phyloP scores from a whole-genome alignment of 1,140 invertebrate genomes.

The Fopius arisanus region DNA sequence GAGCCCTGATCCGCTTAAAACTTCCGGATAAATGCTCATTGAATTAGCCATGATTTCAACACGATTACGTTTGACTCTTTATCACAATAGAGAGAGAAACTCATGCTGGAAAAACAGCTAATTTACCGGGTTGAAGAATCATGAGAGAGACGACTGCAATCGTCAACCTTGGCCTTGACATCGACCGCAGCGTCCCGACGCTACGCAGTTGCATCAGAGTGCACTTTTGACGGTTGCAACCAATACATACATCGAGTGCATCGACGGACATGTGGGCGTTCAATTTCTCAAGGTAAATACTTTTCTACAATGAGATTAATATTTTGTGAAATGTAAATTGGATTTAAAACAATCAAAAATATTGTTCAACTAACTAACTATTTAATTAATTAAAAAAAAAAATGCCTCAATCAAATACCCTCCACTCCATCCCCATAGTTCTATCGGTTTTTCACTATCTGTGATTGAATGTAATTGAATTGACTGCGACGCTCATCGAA shows the following conservation, averaged over 20 bases:
- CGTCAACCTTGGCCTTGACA: slow-evolving; percentile 60
- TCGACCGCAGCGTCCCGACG: slow-evolving; percentile 60
- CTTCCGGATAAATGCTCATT: too few species aligned
- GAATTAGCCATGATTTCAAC: too few species aligned
- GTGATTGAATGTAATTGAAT: too few species aligned
- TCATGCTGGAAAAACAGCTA: not conserved
- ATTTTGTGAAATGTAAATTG: too few species aligned
- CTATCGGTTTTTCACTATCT: too few species aligned
- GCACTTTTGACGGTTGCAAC: not conserved
- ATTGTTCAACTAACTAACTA: too few species aligned
- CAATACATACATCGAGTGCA: slow-evolving; percentile 21
- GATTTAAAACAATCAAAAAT: too few species aligned
- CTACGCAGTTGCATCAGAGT: slow-evolving; percentile 55
- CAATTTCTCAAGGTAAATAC: not conserved
- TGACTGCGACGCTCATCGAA: too few species aligned
- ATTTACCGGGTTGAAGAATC: not conserved
- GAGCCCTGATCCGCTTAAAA: not conserved
- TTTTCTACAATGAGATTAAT: too few species aligned
- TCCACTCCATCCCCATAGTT: too few species aligned
- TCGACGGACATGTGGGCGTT: slow-evolving; percentile 37
- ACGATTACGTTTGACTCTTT: not conserved
- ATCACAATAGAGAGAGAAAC: not conserved
- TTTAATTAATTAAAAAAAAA: too few species aligned
- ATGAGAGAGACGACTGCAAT: not conserved
- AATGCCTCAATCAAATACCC: too few species aligned